phyloP scores from a whole-genome alignment of 1,140 invertebrate genomes.

The Heliothis subflexa region DNA sequence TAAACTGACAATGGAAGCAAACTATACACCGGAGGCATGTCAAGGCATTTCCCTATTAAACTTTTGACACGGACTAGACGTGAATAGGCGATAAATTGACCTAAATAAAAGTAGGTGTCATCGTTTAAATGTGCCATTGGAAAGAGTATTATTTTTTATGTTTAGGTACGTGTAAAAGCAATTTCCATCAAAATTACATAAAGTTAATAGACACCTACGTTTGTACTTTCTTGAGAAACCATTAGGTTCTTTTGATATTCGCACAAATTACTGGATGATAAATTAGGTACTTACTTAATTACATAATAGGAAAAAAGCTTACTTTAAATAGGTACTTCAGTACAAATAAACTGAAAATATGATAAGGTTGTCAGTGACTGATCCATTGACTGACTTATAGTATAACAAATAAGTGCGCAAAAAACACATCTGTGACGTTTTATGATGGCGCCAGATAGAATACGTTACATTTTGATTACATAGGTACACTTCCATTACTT shows the following conservation, averaged over 20 bases:
- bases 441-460: not conserved
- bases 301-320: not conserved
- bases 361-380: not conserved
- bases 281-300: too few relatives aligned
- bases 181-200: not conserved
- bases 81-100: slow-evolving; percentile 49
- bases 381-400: slow-evolving; percentile 15
- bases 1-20: slow-evolving; percentile 46
- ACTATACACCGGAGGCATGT: slow-evolving; percentile 46
- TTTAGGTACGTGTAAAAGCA: not conserved
- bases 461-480: not conserved
- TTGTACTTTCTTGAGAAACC: too few relatives aligned
- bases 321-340: too few relatives aligned
- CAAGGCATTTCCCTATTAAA: slow-evolving; percentile 63
- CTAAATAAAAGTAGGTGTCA: slow-evolving; percentile 38
- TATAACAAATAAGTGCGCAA: not conserved
- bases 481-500: too few relatives aligned
- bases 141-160: not conserved
- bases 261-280: too few relatives aligned
- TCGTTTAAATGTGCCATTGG: not conserved
- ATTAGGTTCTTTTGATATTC: too few relatives aligned
- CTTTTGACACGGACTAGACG: slow-evolving; percentile 52
- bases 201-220: too few relatives aligned
- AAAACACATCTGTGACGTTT: not conserved
- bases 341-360: not conserved